Base-by-base conservation (phyloP, 1,140 invertebrate genomes). In the Planococcus citri region DNA sequence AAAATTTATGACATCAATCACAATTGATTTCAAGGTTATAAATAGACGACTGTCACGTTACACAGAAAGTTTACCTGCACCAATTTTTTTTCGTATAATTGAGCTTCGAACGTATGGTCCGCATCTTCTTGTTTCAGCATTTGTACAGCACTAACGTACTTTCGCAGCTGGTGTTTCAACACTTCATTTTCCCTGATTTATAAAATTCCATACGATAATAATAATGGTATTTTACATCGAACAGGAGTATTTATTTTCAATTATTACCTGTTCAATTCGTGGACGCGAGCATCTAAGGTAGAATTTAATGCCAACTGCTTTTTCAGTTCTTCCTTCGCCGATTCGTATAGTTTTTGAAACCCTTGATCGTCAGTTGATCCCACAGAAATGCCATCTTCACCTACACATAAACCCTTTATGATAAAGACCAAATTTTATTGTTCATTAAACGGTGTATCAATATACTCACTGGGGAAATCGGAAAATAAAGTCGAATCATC, bases 71-170 rank as follows among this genome's bases (percentile, higher is more conserved):
- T 71, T 70, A 76, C 74, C 70, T 95, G 91, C 72, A 95, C 88
- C 20, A 96, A 81, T 82, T 96, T 95, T 73, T 84, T 85, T 78
- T 95, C 90, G 79, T 93, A 95, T 69, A 92, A 85, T 71, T 84
- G 85, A 2, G 90, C 87, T 79, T 95, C 91, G 70, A 83, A 80
- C 6, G 85, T 83, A 77, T 82, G 78, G 25, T 80, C 76, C 1
- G 78, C 73, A 51, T 77, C 72, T 72, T 80, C 78, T 58, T 79
- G 78, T 74, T 80, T 77, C 72, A 95, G 79, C 82, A 92, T 85
- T 81, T 94, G 90, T 20, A 96, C 90, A 33, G 92, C 92, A 64
- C 87, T 88, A 58, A 95, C 87, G 79, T 95, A 96, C 75, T 93
- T 92, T 72, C 89, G 85, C 60, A 96, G 78, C 76, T 95, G 93